These are phyloP conservation scores for Hippocampus zosterae DNA, from an alignment of 2,113 vertebrate species.

Conservation along the genomic window DNA sequence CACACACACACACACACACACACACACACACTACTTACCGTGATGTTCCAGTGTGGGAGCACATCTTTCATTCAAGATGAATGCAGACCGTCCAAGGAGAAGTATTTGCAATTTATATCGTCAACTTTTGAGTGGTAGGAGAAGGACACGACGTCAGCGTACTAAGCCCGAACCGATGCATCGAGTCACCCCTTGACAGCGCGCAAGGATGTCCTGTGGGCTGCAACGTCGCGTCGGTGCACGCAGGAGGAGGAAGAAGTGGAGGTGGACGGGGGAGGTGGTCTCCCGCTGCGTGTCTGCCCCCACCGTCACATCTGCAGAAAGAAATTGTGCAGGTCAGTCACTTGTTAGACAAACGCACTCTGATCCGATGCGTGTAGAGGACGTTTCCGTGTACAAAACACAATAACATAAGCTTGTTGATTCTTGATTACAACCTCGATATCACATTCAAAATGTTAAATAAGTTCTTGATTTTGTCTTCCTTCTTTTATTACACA, in stretches of 20 bases:
- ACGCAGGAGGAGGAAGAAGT: not conserved
- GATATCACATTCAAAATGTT: not conserved
- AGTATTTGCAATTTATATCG: not conserved
- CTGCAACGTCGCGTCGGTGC: not conserved
- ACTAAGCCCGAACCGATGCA: not conserved
- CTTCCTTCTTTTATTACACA: no score
- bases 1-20: not conserved
- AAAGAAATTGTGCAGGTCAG: not conserved
- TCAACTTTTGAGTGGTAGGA: not conserved
- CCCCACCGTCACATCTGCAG: not conserved
- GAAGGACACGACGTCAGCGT: not conserved
- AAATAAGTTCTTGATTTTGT: not conserved
- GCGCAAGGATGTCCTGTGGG: not conserved
- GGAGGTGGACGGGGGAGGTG: not conserved
- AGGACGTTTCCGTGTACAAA: not conserved
- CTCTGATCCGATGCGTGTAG: not conserved
- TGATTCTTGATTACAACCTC: not conserved
- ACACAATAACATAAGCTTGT: not conserved
- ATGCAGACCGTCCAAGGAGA: not conserved
- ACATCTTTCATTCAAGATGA: not conserved
- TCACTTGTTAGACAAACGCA: not conserved
- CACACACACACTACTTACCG: not conserved
- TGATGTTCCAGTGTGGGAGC: not conserved
- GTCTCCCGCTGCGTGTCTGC: not conserved
- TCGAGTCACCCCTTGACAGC: not conserved